Base-by-base conservation (phyloP, 53 echinoderm and acorn worm genomes). In the Luidia sarsii region DNA sequence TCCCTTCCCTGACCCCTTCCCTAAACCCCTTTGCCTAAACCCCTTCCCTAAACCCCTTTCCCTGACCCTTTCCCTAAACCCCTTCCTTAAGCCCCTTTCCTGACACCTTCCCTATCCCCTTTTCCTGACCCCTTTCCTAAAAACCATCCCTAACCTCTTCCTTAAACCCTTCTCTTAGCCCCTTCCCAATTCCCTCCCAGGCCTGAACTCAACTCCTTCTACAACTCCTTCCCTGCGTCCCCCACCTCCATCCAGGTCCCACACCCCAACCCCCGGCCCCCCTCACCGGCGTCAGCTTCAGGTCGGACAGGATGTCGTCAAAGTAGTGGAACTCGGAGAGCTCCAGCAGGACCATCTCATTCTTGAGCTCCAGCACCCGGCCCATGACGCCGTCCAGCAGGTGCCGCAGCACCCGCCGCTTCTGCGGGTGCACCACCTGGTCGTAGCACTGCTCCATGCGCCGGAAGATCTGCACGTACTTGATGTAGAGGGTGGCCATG, bases 321-420 rank as follows among this genome's bases (percentile, higher is more conserved):
- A 99, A 99, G 63, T 99, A 99, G 65, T 99, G 99, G 52, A 99
- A 99, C 70, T 99, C 99, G 27, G 99, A 99, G 61, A 93, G 89
- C 75, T 94, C 99, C 36, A 94, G 68, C 21, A 94, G 89, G 13
- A 99, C 99, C 94, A 99, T 94, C 68, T 99, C 99, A 55, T 99
- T 94, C 79, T 99, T 99, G 48, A 99, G 87, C 79, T 99, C 99
- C 66, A 99, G 59, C 27, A 94, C 70, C 39, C 99, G 83, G 18
- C 99, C 99, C 89, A 94, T 94, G 61, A 91, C 91, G 50, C 95
- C 94, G 52, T 99, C 99, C 54, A 99, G 64, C 50, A 99, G 89
- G 65, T 94, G 99, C 9, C 87, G 88, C 43, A 99, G 65, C 20
- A 99, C 94, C 31, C 99, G 73, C 10, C 99, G 63, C 83, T 99